Evolutionary conservation across 2,113 vertebrate genomes (phyloP).

Genomic region (Rana temporaria): DNA sequence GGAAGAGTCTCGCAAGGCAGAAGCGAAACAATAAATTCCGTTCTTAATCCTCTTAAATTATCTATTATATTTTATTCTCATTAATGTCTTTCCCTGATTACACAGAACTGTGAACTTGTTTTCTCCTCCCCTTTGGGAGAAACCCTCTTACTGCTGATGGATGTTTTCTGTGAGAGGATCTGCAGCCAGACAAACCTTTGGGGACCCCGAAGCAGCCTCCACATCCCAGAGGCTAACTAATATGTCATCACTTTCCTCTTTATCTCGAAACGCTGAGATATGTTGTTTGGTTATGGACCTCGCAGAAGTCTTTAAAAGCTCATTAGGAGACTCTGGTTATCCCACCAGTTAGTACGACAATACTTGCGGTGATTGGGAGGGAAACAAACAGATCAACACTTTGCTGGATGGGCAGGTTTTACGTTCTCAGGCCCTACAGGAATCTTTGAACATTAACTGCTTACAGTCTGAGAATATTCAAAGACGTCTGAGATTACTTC

Average conservation of each 20-base stretch:
- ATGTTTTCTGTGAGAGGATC: conserved; percentile 53
- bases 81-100: conserved; percentile 37
- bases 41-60: conserved; percentile 33
- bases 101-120: conserved; percentile 45
- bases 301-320: conserved; percentile 56
- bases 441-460: background rate
- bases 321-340: conserved; percentile 50
- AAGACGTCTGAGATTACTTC: background rate
- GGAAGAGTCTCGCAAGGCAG: background rate
- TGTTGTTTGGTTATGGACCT: conserved; percentile 56
- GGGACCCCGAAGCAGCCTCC: conserved; percentile 26
- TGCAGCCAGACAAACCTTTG: conserved; percentile 34
- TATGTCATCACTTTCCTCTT: conserved; percentile 53
- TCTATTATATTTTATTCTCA: conserved; percentile 45
- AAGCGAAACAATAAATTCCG: background rate
- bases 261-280: conserved; percentile 56
- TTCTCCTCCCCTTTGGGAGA: conserved; percentile 40
- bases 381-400: conserved; percentile 15
- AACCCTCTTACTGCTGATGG: conserved; percentile 50
- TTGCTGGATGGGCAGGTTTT: background rate
- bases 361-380: conserved; percentile 32
- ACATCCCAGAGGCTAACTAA: conserved; percentile 45
- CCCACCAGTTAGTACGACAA: conserved; percentile 48
- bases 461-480: background rate
- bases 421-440: background rate